A percentile compares a stretch with the other conserved stretches of the same genome.
These are phyloP conservation scores for Leucophora obtusa DNA, from an alignment of 2,888 invertebrate genomes.

Conservation along the genomic window DNA sequence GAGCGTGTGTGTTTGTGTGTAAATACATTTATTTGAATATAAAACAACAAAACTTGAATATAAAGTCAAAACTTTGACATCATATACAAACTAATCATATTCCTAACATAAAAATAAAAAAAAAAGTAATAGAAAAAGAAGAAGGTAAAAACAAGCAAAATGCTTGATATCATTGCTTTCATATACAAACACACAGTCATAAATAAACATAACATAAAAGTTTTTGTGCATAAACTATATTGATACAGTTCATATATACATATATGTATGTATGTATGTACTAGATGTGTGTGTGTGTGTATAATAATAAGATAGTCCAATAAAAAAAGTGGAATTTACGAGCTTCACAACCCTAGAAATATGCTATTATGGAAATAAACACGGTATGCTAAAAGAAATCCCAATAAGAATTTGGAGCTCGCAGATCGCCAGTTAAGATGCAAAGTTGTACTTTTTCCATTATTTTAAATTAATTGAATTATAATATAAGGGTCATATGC, in stretches of 20 bases:
- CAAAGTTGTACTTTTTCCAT: too few species aligned
- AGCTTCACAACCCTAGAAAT: too few species aligned
- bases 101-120: conserved; percentile 37
- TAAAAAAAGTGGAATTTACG: too few species aligned
- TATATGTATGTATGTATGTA: too few species aligned
- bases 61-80: conserved; percentile 56
- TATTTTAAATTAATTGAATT: too few species aligned
- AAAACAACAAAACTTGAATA: conserved; percentile 40
- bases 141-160: background rate
- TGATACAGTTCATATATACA: background rate
- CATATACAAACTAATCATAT: conserved; percentile 58
- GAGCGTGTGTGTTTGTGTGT: background rate
- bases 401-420: too few species aligned
- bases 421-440: too few species aligned
- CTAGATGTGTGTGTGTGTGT: too few species aligned
- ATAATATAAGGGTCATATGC: too few species aligned
- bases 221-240: background rate
- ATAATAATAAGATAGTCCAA: too few species aligned
- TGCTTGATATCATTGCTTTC: conserved; percentile 20
- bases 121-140: background rate
- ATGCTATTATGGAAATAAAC: too few species aligned
- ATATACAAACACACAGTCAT: conserved; percentile 7
- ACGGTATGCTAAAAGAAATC: too few species aligned
- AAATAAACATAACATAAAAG: background rate
- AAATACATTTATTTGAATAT: conserved; percentile 29